Conservation (phyloP, 1,140 invertebrate species). For the Anastrepha ludens region DNA sequence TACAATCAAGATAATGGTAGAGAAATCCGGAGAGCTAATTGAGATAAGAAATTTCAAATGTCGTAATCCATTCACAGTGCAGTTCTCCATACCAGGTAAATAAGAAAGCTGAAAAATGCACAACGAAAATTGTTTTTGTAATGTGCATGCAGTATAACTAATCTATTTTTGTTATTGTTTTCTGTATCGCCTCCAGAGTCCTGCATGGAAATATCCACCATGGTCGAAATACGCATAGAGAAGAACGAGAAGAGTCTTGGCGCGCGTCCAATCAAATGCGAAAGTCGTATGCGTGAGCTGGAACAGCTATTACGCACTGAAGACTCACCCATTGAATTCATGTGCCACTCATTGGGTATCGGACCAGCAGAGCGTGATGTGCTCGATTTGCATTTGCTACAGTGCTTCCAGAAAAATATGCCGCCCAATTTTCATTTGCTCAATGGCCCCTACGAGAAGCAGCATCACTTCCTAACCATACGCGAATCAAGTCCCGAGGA, state of each 20-base stretch:
- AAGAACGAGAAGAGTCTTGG: constrained; percentile 87
- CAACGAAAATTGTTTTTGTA: background rate
- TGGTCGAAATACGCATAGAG: constrained; percentile 85
- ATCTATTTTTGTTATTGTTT: background rate
- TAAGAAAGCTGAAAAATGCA: background rate
- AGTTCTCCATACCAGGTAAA: constrained; percentile 83
- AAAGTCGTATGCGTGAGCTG: constrained; percentile 86
- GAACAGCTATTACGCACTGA: constrained; percentile 85
- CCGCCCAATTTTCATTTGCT: constrained; percentile 87
- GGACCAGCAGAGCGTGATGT: constrained; percentile 84
- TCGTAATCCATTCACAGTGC: constrained; percentile 87
- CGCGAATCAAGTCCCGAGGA: constrained; percentile 80
- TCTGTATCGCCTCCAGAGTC: constrained; percentile 75
- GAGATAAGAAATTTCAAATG: constrained; percentile 84
- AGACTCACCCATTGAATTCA: constrained; percentile 88
- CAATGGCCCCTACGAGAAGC: constrained; percentile 76
- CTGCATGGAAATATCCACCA: constrained; percentile 87
- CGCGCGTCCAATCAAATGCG: constrained; percentile 87
- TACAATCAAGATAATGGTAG: constrained; percentile 83
- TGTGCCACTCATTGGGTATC: constrained; percentile 90
- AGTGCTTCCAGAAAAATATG: constrained; percentile 87
- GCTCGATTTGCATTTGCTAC: constrained; percentile 86
- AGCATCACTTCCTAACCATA: constrained; percentile 67
- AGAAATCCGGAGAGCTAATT: constrained; percentile 85
- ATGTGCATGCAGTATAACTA: background rate